Base-by-base conservation (phyloP, 2,797 vertebrate species). In the Agapornis canus region DNA sequence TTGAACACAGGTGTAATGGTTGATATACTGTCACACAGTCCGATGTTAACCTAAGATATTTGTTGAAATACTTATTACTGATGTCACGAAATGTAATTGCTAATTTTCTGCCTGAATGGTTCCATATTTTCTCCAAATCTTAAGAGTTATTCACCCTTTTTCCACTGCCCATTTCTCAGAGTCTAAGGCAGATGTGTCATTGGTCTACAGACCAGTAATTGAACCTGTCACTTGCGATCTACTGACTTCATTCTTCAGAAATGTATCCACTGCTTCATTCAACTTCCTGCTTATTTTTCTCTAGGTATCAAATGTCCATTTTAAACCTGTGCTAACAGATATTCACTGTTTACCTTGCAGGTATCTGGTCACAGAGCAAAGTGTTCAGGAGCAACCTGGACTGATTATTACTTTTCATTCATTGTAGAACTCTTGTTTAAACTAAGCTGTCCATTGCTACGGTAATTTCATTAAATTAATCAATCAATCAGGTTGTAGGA, bases 31-130 rank as follows among this genome's bases (percentile, higher is more conserved):
- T 98, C 98, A 98, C 98, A 98, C 75, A 88, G 98, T 98, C 98
- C 98, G 98, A 98, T 98, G 97, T 99, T 99, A 98, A 98, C 98
- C 98, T 98, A 98, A 98, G 98, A 98, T 99, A 98, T 99, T 98
- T 98, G 98, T 98, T 99, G 98, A 99, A 99, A 99, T 98, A 98
- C 98, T 99, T 99, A 99, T 99, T 99, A 99, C 99, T 98, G 98
- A 99, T 99, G 98, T 98, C 99, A 99, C 94, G 27, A 98, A 98
- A 98, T 98, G 98, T 99, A 99, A 99, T 99, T 99, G 98, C 98
- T 99, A 99, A 99, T 99, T 99, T 99, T 99, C 99, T 98, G 98
- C 98, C 98, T 98, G 98, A 98, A 97, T 97, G 97, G 97, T 96
- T 99, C 98, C 98, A 99, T 99, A 99, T 99, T 99, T 99, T 98